phyloP scores from a whole-genome alignment of 1,140 invertebrate genomes.

The Lordiphosa clarofinis region DNA sequence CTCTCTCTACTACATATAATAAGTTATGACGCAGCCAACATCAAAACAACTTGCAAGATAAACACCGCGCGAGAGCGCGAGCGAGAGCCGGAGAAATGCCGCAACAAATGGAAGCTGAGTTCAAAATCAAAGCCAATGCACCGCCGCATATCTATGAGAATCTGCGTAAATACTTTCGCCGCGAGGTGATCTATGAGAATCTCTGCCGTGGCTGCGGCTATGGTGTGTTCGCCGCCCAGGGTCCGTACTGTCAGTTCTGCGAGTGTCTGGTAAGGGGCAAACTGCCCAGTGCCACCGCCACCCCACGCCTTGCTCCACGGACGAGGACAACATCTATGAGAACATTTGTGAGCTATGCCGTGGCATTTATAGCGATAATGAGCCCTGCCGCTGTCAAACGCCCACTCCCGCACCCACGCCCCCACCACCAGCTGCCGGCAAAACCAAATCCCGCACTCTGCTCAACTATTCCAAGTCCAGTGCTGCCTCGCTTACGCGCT shows the following conservation, averaged over 20 bases:
- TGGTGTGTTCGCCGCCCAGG: constrained; percentile 68
- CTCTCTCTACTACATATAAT: no score
- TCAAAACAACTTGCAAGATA: no score
- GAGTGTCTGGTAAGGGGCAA: constrained; percentile 66
- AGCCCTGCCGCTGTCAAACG: constrained; percentile 40
- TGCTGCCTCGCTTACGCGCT: constrained; percentile 52
- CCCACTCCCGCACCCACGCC: constrained; percentile 10
- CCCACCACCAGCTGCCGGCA: neutral
- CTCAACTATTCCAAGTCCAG: constrained; percentile 54
- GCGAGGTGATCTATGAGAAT: constrained; percentile 71
- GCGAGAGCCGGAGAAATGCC: constrained; percentile 32
- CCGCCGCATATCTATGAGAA: constrained; percentile 62
- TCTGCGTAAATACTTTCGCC: constrained; percentile 66
- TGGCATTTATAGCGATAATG: constrained; percentile 59
- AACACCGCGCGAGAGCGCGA: neutral
- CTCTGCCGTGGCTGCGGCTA: constrained; percentile 75
- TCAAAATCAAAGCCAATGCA: no score
- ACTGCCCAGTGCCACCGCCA: constrained; percentile 14
- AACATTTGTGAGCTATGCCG: constrained; percentile 68
- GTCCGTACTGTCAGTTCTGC: constrained; percentile 71
- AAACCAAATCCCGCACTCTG: constrained; percentile 45
- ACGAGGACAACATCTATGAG: constrained; percentile 64
- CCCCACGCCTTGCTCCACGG: neutral
- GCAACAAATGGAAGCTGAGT: constrained; percentile 20
- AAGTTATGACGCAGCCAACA: no score